A percentile compares a stretch with the other conserved stretches of the same genome.
Conservation (phyloP, 2,797 vertebrate genomes). For the Linurgus olivaceus region DNA sequence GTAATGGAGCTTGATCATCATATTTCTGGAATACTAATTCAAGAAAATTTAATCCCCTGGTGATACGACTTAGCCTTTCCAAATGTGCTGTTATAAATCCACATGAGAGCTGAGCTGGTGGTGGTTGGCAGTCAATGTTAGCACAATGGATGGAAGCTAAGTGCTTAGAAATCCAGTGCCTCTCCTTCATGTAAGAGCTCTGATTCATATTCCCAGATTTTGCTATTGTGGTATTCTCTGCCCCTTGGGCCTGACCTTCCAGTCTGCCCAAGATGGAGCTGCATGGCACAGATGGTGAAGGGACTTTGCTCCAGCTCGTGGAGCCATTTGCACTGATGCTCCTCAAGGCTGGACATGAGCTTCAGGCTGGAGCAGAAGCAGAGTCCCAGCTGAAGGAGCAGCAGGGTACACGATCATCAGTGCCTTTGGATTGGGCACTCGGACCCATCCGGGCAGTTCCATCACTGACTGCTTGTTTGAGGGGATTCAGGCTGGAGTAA, state of each 20-base stretch:
- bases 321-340: rapidly evolving
- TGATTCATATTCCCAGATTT: background rate
- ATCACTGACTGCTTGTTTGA: background rate
- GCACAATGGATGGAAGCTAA: background rate
- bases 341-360: background rate
- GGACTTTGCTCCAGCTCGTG: background rate
- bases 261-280: background rate
- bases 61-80: background rate
- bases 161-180: background rate
- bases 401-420: rapidly evolving
- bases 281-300: background rate
- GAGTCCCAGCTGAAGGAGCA: background rate
- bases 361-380: background rate
- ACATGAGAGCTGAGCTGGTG: background rate
- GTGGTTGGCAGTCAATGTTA: background rate
- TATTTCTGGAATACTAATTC: constrained; percentile 38
- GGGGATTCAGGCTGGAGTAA: background rate
- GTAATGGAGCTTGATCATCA: background rate
- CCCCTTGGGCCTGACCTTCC: background rate
- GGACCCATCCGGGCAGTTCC: background rate
- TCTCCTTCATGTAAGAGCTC: background rate
- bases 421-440: background rate
- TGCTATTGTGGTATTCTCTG: background rate
- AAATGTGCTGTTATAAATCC: background rate
- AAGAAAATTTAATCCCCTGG: constrained; percentile 5